Evolutionary conservation across 1,140 invertebrate genomes (phyloP), one percentile per base, ranked within the genome.

Genomic region (Penaeus chinensis): DNA sequence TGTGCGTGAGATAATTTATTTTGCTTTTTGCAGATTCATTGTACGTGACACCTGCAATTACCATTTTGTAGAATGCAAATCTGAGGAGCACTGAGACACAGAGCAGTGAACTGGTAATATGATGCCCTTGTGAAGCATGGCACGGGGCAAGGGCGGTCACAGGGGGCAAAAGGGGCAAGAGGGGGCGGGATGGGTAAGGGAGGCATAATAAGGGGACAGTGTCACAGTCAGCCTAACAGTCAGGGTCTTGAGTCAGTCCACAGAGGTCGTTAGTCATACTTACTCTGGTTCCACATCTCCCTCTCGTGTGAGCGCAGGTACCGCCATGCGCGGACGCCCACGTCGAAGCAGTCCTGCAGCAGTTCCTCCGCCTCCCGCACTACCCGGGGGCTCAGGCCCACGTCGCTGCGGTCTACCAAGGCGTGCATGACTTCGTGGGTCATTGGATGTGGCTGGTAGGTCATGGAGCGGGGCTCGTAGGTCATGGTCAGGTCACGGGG

Each of bases 301-400:
- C 81, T 24, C 66, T 90, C 90, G 62, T 90, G 90, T 18, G 37
- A 42, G 16, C 89, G 62, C 81, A 90, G 84, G 62, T 82, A 87
- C 22, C 61, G 71, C 90, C 90, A 90, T 19, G 90, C 90, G 22
- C 78, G 66, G 20, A 89, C 63, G 20, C 90, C 90, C 32, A 90
- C 88, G 61, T n/a, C 71, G 42, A 90, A 89, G 22, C 89, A 89
- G 84, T 90, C 90, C 13, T 79, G 83, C 16, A 90, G 82, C 1
- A 90, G 84, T 37, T 89, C 85, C 60, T 90, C 84, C 0, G 90
- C 90, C 66, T 90, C 90, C 8, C 85, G 63, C 32, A 89, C 69
- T 2, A 89, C 87, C 11, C 90, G 66, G 19, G 90, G 82, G 85
- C 81, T 89, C 20, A 90, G 62, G 22, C 37, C 66, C 13, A 47